Base-by-base conservation (phyloP, 2,113 vertebrate genomes). In the Crotalus helleri region DNA sequence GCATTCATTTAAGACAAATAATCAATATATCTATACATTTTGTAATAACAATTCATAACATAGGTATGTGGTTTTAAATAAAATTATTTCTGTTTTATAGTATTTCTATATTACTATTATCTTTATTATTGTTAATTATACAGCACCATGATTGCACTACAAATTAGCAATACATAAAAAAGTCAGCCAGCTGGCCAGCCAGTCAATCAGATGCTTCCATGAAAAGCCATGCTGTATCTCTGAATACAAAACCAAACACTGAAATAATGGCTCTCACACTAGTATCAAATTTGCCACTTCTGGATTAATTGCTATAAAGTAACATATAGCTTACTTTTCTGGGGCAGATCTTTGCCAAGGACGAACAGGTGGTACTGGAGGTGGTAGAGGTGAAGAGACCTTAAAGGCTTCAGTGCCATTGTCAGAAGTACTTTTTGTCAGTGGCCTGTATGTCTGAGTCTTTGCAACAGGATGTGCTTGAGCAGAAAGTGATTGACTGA, bases 361-460 rank as follows among this genome's bases (percentile, higher is more conserved):
- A 46, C 98, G 98, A 97, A 98, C 90, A 94, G 98, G 96, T 90
- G 99, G 99, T 12, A 98, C 98, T 95, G 99, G 97, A 0, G 98
- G 98, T 0, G 96, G 97, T 33, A 96, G 97, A 85, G 96, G 97
- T 2, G 98, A 96, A 0, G 97, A 97, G 57, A 98, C 98, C 92
- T 98, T 98, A 85, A 98, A 98, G 92, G 97, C 95, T 23, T 98
- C 97, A 0, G 96, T 97, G 94, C 98, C 93, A 0, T 98, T 98
- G 96, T 99, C 99, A 0, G 98, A 98, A 94, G 98, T 97, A 3
- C 98, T 99, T 97, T 99, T 99, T 95, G 98, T 98, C 90, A 99
- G 97, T 0, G 99, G 99, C 69, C 98, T 97, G 97, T 99, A 99
- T 0, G 99, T 99, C 95, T 99, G 99, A 0, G 98, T 99, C 96